Conservation (phyloP, 2,888 invertebrate species). For the Diachrysia chrysitis region DNA sequence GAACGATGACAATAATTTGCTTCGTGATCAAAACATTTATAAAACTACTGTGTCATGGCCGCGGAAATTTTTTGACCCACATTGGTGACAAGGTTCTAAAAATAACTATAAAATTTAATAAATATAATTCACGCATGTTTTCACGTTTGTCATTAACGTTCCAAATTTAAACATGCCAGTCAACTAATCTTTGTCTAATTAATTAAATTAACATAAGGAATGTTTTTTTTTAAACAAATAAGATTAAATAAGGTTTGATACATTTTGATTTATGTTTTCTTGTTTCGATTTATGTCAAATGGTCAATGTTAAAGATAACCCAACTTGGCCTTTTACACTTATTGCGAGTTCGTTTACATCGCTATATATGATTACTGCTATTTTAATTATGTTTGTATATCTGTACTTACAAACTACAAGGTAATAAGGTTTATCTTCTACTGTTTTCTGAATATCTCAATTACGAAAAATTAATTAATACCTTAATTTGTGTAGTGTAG, state of each 20-base stretch:
- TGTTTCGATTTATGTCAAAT: constrained; percentile 1
- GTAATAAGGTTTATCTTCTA: not conserved
- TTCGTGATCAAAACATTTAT: constrained; percentile 1
- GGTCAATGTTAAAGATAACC: not conserved
- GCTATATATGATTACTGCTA: not conserved
- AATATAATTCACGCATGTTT: not conserved
- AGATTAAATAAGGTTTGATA: not conserved
- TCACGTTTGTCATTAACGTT: not conserved
- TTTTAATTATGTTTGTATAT: not conserved
- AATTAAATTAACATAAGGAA: not conserved
- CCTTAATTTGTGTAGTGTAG: no score
- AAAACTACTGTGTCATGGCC: not conserved
- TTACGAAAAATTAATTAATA: no score
- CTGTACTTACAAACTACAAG: no score
- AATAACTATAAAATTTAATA: not conserved
- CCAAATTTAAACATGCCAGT: not conserved
- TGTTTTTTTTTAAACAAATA: no score
- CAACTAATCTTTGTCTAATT: not conserved
- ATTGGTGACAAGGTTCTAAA: not conserved
- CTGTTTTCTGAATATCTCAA: not conserved
- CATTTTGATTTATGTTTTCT: not conserved
- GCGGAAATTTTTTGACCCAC: not conserved
- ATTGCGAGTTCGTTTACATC: not conserved
- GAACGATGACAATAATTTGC: not conserved
- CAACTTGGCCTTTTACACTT: not conserved